These are phyloP conservation scores for mouse (Mus musculus) DNA, from an alignment of 2,113 vertebrate genomes.

Conservation along the genomic window GRCm39 chr14:73169501-73170000, in stretches of 20 bases:
- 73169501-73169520: slow-evolving; percentile 15
- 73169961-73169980: not conserved
- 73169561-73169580: not conserved
- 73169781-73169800: not conserved
- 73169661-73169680: not conserved
- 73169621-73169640: not conserved
- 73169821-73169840: not conserved
- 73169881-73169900: not conserved
- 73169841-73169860: not conserved
- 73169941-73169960: too few species aligned
- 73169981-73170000: not conserved
- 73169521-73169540: not conserved
- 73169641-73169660: not conserved
- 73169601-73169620: not conserved
- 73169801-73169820: not conserved
- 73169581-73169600: not conserved
- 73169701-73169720: not conserved
- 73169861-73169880: not conserved
- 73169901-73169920: not conserved
- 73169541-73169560: not conserved
- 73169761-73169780: not conserved
- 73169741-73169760: slow-evolving; percentile 1
- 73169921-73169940: not conserved
- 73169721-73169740: not conserved
- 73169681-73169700: not conserved